Percentiles rank a stretch among this genome's conserved stretches.
Conservation (phyloP, 2,797 vertebrate species). For the Microcaecilia unicolor region DNA sequence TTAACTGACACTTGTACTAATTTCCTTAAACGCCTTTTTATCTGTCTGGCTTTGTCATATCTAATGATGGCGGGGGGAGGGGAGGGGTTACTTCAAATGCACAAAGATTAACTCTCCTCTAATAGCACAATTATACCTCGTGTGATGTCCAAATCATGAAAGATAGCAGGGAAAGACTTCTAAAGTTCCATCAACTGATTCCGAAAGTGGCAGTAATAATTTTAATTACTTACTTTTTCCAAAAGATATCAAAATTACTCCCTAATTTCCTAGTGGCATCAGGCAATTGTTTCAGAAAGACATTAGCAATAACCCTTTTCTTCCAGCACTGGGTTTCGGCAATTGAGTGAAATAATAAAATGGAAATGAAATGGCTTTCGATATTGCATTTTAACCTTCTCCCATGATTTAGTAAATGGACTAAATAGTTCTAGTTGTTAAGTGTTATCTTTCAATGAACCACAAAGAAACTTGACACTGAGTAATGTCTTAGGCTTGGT, state of each 20-base stretch:
- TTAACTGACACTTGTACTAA: slow-evolving; percentile 71
- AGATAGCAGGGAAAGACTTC: slow-evolving; percentile 50
- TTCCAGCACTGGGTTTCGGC: slow-evolving; percentile 28
- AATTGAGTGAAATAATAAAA: slow-evolving; percentile 38
- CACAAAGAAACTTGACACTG: too few relatives aligned
- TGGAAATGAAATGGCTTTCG: slow-evolving; percentile 28
- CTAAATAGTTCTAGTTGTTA: too few relatives aligned
- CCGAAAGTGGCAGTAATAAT: slow-evolving; percentile 56
- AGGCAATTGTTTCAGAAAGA: slow-evolving; percentile 33
- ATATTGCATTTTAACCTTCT: slow-evolving; percentile 12
- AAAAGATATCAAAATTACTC: slow-evolving; percentile 50
- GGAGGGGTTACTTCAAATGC: slow-evolving; percentile 69
- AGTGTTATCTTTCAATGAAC: too few relatives aligned
- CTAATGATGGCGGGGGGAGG: slow-evolving; percentile 61
- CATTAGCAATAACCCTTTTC: slow-evolving; percentile 18
- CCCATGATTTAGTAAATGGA: background rate
- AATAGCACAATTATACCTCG: slow-evolving; percentile 61
- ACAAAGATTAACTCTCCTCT: slow-evolving; percentile 61
- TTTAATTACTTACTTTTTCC: slow-evolving; percentile 42
- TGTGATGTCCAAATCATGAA: slow-evolving; percentile 63
- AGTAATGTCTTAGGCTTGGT: too few relatives aligned
- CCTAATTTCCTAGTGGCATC: slow-evolving; percentile 44
- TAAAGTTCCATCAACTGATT: slow-evolving; percentile 55
- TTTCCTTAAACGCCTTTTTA: slow-evolving; percentile 73
- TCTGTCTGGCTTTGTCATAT: slow-evolving; percentile 64